These are phyloP conservation scores for Drosophila repleta DNA, from an alignment of 1,140 invertebrate genomes.

Conservation along the genomic window DNA sequence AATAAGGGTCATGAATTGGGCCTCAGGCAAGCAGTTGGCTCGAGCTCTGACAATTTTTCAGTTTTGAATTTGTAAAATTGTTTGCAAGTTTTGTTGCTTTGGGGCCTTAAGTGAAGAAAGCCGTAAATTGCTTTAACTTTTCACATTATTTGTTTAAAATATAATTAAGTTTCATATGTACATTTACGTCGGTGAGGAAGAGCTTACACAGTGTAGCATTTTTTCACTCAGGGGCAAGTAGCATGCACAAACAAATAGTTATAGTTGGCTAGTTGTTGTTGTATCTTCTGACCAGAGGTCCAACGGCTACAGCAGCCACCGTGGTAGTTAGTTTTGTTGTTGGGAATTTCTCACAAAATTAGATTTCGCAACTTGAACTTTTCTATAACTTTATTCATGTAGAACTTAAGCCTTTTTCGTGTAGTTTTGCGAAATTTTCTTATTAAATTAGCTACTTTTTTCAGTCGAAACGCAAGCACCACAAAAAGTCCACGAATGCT, in stretches of 20 bases:
- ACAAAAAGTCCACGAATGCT: conserved; percentile 37
- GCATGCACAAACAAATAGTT: conserved; percentile 13
- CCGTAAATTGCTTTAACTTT: conserved; percentile 56
- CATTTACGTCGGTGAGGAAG: background rate
- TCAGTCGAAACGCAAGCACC: conserved; percentile 52
- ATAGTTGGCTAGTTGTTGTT: conserved; percentile 15
- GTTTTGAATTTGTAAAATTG: background rate
- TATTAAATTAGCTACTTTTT: conserved; percentile 77
- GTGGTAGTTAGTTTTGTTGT: conserved; percentile 38
- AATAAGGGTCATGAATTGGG: too few relatives aligned
- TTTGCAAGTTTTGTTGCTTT: background rate
- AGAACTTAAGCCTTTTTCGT: conserved; percentile 76
- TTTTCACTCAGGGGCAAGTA: background rate
- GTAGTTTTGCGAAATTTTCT: conserved; percentile 71
- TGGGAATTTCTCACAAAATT: conserved; percentile 66
- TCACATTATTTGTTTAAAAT: conserved; percentile 65
- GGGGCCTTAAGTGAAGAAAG: conserved; percentile 32
- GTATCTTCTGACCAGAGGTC: background rate
- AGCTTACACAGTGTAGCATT: conserved; percentile 22
- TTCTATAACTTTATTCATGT: conserved; percentile 77
- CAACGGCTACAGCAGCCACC: background rate
- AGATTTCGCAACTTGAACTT: conserved; percentile 73
- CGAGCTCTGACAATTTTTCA: background rate
- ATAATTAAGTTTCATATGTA: conserved; percentile 50
- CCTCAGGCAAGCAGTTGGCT: too few relatives aligned